Evolutionary conservation across 2,888 invertebrate species (phyloP).

Genomic region (Agonum fuliginosum): DNA sequence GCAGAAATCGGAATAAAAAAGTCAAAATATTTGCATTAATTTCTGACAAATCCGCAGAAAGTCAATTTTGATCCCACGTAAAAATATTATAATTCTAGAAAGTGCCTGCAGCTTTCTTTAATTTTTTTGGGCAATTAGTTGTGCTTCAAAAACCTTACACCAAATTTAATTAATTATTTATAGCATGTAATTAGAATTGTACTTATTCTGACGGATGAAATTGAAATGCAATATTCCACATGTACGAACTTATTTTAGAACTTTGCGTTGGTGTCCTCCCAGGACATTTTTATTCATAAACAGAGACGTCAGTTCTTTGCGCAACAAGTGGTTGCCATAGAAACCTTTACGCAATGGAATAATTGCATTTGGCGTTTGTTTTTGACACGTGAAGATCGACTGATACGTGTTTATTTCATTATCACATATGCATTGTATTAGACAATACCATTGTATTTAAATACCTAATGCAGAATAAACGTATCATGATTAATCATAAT

Average conservation of each 20-base stretch:
- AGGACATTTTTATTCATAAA: neutral
- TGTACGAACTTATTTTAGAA: neutral
- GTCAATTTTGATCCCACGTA: too few relatives aligned
- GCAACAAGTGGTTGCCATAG: conserved; percentile 39
- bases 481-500: too few relatives aligned
- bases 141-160: neutral
- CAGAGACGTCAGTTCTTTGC: conserved; percentile 4
- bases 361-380: neutral
- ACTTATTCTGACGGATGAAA: too few relatives aligned
- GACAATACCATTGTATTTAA: neutral
- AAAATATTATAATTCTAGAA: too few relatives aligned
- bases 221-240: neutral
- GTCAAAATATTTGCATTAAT: neutral
- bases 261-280: neutral
- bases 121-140: too few relatives aligned
- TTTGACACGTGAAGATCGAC: conserved; percentile 8
- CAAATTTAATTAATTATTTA: neutral
- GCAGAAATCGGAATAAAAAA: too few relatives aligned
- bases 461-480: too few relatives aligned
- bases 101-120: too few relatives aligned
- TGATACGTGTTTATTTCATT: conserved; percentile 21
- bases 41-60: too few relatives aligned
- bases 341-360: conserved; percentile 18
- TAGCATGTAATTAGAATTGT: too few relatives aligned
- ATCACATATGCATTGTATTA: neutral